These are phyloP conservation scores for Xanthorhoe spadicearia DNA, from an alignment of 2,888 invertebrate genomes.

Conservation along the genomic window DNA sequence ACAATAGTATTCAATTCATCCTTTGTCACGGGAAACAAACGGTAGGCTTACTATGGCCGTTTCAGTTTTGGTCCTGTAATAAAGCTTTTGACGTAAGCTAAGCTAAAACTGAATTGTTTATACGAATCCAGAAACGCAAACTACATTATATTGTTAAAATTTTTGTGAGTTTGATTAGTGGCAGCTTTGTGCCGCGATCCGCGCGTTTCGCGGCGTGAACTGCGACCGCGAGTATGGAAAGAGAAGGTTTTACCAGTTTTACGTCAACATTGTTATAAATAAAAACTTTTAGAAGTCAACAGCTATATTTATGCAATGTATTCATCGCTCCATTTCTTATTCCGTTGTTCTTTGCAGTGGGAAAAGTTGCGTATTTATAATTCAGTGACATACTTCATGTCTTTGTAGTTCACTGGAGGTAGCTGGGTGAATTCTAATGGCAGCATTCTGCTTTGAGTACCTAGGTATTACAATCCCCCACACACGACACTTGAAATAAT, in stretches of 20 bases:
- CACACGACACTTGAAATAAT: neutral
- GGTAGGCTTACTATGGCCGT: no score
- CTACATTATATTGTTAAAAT: no score
- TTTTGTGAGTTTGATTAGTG: no score
- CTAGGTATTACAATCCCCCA: constrained; percentile 3
- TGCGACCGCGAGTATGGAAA: neutral
- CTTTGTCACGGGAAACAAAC: no score
- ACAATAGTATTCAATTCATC: no score
- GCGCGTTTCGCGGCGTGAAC: no score
- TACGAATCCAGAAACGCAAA: no score
- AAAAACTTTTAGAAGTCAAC: constrained; percentile 18
- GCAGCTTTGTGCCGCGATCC: no score
- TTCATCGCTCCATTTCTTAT: constrained; percentile 34
- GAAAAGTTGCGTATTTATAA: constrained; percentile 30
- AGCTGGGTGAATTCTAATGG: constrained; percentile 19
- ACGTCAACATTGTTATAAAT: constrained; percentile 9
- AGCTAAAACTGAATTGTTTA: no score
- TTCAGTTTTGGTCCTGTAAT: no score
- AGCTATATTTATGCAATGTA: constrained; percentile 25
- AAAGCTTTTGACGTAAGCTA: no score
- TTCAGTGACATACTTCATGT: constrained; percentile 29
- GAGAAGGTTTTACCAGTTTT: neutral
- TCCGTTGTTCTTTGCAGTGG: constrained; percentile 33
- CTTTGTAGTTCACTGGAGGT: constrained; percentile 26
- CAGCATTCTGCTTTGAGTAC: constrained; percentile 13